Evolutionary conservation across 2,888 invertebrate species (phyloP), one percentile per base, ranked within the genome.

Genomic region (Galeopsomyia nigrocyanea): DNA sequence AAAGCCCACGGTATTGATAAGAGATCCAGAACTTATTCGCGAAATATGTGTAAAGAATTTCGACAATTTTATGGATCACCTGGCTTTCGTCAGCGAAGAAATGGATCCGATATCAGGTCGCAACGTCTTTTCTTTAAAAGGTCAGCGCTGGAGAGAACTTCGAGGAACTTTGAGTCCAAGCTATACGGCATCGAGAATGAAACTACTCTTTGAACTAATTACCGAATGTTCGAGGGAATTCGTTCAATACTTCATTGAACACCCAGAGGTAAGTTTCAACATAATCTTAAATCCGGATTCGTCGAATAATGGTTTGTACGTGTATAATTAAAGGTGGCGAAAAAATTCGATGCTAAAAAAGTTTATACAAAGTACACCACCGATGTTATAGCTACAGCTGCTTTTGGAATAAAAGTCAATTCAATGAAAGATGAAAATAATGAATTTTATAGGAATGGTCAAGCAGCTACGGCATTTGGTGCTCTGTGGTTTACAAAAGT

Each of bases 111-210:
- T 82, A 2, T 75, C 82, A 9, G 79, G 77, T 13, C 77, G 74
- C 61, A 81, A 80, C 60, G 64, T 83, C 7, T 82, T 82, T 62
- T 78, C 77, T n/a, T 70, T 82, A 3, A 71, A 68, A 69, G 82
- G 81, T 67, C 76, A 80, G 78, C 31, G 58, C 80, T 90, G 89
- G 89, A 85, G 87, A 0, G 86, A 88, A 9, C 87, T 89, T 87
- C 81, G 90, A 16, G 82, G 82, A 0, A 86, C 88, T 0, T 77
- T 90, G 22, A 89, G 88, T 31, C 90, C 90, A 0, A 88, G 89
- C 0, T 90, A 90, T 81, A 90, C 90, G 0, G 85, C 88, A 9
- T 88, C 89, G 67, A 90, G 90, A 80, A 89, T 90, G 88, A 87
- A 88, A 56, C 77, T 80, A 2, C 89, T 90, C 88, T 84, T 79